Evolutionary conservation across 2,113 vertebrate species (phyloP), one percentile per base, ranked within the genome.

Genomic region (Butastur rufipennis): DNA sequence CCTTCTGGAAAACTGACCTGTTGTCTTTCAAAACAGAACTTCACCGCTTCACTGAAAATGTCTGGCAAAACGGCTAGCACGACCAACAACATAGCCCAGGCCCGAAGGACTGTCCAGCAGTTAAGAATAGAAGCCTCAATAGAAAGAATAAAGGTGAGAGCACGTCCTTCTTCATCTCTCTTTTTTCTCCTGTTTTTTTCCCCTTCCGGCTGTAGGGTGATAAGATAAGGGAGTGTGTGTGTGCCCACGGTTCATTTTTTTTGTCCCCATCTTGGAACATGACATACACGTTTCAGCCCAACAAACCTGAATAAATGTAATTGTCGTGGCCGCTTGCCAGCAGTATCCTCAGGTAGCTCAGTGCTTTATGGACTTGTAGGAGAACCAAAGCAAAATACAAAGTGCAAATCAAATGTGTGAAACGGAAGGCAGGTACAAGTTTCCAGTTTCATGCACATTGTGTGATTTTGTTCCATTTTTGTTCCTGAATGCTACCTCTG

Each of bases 141-240:
- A 4, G 99, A 99, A 94, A 98, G 99, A 96, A 99, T 99, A 98
- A 99, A 99, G 99, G 99, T 99, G 96, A 92, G 95, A 43, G 19
- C 40, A 4, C 17, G 2, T 45, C 55, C 43, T 45, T 3, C 31
- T 42, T 5, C 31, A 15, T 11, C 27, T 14, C 42, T 38, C 16
- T 26, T 43, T 17, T 10, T 13, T 6, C 4, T 10, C 19, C 18
- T 7, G 1, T 1, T 27, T 10, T 11, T 47, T 31, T 6, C 29
- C 23, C 65, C 27, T 65, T 32, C 29, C 38, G 27, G 47, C 61
- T 12, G 8, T 0, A 2, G 50, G n/a, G 19, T 1, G 13, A 5
- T 5, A 9, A 8, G 15, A 1, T 20, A 19, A 32, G 10, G 4
- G 7, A 1, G 23, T 2, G 9, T 6, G 36, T 3, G 16, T 16